phyloP scores from a whole-genome alignment of 2,797 vertebrate species.

The Streptopelia turtur region DNA sequence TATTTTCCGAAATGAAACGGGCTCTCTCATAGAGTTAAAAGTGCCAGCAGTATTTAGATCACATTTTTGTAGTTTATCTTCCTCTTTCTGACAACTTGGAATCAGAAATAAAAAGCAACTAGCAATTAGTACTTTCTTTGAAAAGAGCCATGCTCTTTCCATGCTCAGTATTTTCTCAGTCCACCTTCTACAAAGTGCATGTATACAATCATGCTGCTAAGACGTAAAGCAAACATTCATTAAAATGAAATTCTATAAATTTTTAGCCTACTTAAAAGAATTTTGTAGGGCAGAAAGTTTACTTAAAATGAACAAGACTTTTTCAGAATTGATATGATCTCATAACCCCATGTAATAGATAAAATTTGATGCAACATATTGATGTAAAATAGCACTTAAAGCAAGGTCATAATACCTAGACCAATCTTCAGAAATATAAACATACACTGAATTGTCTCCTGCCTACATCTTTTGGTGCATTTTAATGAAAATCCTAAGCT shows the following conservation, averaged over 20 bases:
- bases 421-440: neutral
- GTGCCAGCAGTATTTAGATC: neutral
- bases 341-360: neutral
- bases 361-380: neutral
- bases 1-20: neutral
- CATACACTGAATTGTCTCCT: neutral
- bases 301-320: neutral
- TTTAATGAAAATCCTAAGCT: neutral
- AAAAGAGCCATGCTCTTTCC: neutral
- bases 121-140: neutral
- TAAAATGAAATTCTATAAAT: neutral
- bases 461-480: neutral
- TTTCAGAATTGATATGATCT: neutral
- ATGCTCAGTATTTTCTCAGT: neutral
- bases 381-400: neutral
- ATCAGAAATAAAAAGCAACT: neutral
- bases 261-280: neutral
- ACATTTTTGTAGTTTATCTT: neutral
- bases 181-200: neutral
- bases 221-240: neutral
- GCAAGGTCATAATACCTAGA: neutral
- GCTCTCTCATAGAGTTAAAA: neutral
- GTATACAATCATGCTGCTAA: neutral
- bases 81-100: neutral
- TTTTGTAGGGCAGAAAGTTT: neutral